Base-by-base conservation (phyloP, 2,888 invertebrate species). In the Cryptocephalus primarius region DNA sequence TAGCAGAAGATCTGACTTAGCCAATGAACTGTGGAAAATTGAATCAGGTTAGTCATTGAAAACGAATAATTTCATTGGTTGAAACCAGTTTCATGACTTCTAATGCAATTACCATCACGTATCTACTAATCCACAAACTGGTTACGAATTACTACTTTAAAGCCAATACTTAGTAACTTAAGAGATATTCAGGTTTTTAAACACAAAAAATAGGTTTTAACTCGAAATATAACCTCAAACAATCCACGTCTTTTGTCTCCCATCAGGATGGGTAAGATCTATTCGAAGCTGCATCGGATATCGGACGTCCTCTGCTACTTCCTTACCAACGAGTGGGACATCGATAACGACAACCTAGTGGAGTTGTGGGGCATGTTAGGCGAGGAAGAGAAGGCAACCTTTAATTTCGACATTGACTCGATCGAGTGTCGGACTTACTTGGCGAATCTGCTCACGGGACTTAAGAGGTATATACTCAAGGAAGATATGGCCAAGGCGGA, bases 401-500 rank as follows among this genome's bases (percentile, higher is more conserved):
- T 55, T 44, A 58, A 57, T 39, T 60, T 61, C 43, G 57, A 61
- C 44, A 52, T 60, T 11, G 51, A 51, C 38, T 47, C 54, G 11
- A 48, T 61, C 22, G 49, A 59, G n/a, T n/a, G n/a, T n/a, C n/a
- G n/a, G n/a, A 43, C 34, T 33, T 60, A 58, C 43, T 50, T 58
- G 2, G 50, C 43, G 36, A 55, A 55, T 50, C 41, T 55, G 13
- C 48, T 58, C 39, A 47, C 39, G 8, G 60, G 61, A 8, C 42
- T 61, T 32, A 61, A 61, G 47, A 52, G 55, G 43, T 60, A 55
- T 43, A 53, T 57, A 31, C 46, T 60, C n/a, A 60, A 61, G 45
- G 61, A 61, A 50, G 55, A 55, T 41, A 57, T 60, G 50, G 45
- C 48, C 6, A 56, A 56, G 46, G 22, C 48, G 1, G 45, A 55